Base-by-base conservation (phyloP, 2,888 invertebrate genomes). In the Spilarctia lutea region DNA sequence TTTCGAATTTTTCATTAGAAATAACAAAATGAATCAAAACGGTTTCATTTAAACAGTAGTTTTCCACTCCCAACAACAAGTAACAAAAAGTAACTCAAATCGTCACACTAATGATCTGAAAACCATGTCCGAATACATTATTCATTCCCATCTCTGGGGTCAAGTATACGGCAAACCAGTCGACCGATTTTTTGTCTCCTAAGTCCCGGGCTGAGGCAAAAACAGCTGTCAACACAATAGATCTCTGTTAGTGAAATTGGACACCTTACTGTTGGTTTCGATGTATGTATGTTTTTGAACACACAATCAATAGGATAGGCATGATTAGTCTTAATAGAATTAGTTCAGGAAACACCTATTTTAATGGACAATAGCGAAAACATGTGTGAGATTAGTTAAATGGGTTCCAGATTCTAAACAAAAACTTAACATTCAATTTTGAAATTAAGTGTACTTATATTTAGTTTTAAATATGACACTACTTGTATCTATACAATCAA, bases 171-270 rank as follows among this genome's bases (percentile, higher is more conserved):
- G 52, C 72, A 76, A 74, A 74, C 69, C 72, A 66, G 74, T 56
- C 68, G 60, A 65, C 65, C 72, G 67, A 27, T 63, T 74, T 74
- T 76, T 76, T 73, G 71, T 52, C 69, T 42, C 68, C 18, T 20
- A n/a, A 66, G 45, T 30, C 42, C 66, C 63, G 7, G 45, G 13
- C 24, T 69, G 66, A 69, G 69, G 72, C 74, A 69, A 69, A 74
- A 74, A 76, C 74, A 76, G 52, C 69, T 74, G 76, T 76, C 72
- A 69, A 60, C 66, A 66, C 68, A 45, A 72, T 65, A 52, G 66
- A 30, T 33, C 67, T 27, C 65, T 65, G 48, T 68, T 27, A 60
- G 60, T 27, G 69, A 65, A 75, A 75, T 67, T 68, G 35, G 71
- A 71, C 52, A 65, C 52, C 24, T 33, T 71, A 69, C 48, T 65